phyloP scores from a whole-genome alignment of 2,113 vertebrate genomes.

The Tragulus kanchil region DNA sequence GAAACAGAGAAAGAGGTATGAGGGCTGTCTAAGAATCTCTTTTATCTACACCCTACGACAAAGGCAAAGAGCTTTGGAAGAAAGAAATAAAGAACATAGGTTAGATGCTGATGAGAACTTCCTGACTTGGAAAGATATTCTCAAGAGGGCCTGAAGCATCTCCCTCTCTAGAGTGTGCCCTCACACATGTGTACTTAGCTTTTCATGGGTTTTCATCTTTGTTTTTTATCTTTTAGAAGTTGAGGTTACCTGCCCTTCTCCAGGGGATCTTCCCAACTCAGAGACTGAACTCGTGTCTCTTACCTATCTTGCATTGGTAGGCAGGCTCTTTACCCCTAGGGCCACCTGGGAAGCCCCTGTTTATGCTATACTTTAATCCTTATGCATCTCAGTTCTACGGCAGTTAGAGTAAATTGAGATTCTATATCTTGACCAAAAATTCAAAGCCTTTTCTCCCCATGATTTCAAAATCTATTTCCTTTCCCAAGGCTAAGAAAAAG shows the following conservation, averaged over 20 bases:
- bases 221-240: not conserved
- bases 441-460: not conserved
- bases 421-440: not conserved
- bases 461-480: not conserved
- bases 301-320: not conserved
- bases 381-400: rapidly evolving
- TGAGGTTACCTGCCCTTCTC: not conserved
- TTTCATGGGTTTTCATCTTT: not conserved
- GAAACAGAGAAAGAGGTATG: not conserved
- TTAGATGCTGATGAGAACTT: not conserved
- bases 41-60: not conserved
- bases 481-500: not conserved
- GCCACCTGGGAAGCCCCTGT: not conserved
- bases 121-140: not conserved
- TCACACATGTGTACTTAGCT: not conserved
- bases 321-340: not conserved
- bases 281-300: not conserved
- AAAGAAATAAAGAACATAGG: not conserved
- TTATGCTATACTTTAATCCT: not conserved
- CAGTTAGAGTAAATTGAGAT: not conserved
- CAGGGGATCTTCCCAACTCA: not conserved
- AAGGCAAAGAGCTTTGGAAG: not conserved
- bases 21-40: not conserved
- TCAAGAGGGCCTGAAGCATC: not conserved
- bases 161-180: not conserved